Evolutionary conservation across 2,797 vertebrate species (phyloP), one percentile per base, ranked within the genome.

Genomic region (Sebastes matsubarae): DNA sequence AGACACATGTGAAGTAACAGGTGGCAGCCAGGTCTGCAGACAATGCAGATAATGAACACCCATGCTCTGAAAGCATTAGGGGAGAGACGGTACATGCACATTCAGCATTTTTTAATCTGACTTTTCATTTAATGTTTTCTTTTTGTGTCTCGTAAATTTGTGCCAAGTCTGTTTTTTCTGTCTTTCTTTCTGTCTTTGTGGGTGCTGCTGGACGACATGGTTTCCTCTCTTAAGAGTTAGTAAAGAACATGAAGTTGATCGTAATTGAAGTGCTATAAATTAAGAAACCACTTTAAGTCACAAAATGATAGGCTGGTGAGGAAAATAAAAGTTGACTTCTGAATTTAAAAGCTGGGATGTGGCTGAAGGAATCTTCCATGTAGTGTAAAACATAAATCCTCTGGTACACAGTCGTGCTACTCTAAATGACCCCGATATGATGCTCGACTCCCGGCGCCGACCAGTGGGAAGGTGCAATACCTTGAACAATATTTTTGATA

Each of bases 221-320:
- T 72, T 85, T 81, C 67, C 70, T 29, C 66, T 67, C 52, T 52
- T 36, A 66, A 72, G 74, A 82, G 77, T 84, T 78, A 84, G 81
- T 82, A 86, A 87, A 82, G 75, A 66, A 74, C 74, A 42, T 63
- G 68, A 77, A 77, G 63, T 77, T 82, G 78, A 87, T 80, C 55
- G 24, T 85, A 88, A 87, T 36, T 87, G 57, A 87, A 83, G 77
- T 66, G 80, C 60, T 81, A 85, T 90, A 88, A 91, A 91, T 88
- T 80, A 86, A 60, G 67, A 90, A 91, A 82, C 82, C 85, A 85
- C 89, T 83, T 81, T 69, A 77, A 82, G 80, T 88, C 77, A 71
- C 79, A 81, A 89, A 91, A 90, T 92, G 74, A 90, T 79, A 82
- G 72, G 74, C 74, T 88, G 14, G 67, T 75, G 34, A 58, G 82